phyloP scores from a whole-genome alignment of 2,888 invertebrate species.

The Epistrophe eligans region DNA sequence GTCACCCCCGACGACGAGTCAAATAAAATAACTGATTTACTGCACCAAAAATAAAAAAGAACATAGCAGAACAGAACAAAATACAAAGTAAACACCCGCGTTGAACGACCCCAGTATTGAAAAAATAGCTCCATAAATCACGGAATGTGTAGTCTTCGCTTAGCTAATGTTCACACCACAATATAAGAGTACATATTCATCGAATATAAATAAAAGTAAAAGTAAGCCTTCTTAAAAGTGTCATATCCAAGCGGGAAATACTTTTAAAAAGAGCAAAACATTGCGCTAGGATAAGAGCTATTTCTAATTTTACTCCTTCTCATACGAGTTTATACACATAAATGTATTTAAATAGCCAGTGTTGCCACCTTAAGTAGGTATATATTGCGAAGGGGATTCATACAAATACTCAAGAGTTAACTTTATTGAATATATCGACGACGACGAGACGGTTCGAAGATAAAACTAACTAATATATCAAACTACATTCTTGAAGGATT shows the following conservation, averaged over 20 bases:
- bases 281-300: slow-evolving; percentile 43
- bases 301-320: slow-evolving; percentile 50
- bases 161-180: slow-evolving; percentile 37
- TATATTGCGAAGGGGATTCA: background rate
- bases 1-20: slow-evolving; percentile 41
- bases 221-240: slow-evolving; percentile 26
- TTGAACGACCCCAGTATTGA: slow-evolving; percentile 44
- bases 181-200: background rate
- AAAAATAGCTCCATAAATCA: slow-evolving; percentile 62
- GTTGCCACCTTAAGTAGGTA: background rate
- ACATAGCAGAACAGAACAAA: background rate
- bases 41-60: slow-evolving; percentile 36
- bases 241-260: slow-evolving; percentile 32
- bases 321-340: background rate
- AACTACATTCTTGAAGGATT: too few relatives aligned
- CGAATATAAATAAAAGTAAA: background rate
- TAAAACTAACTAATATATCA: too few relatives aligned
- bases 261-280: slow-evolving; percentile 34
- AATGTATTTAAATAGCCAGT: background rate
- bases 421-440: too few relatives aligned
- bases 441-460: too few relatives aligned
- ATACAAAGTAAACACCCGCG: slow-evolving; percentile 55
- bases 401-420: background rate
- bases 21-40: slow-evolving; percentile 63
- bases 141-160: slow-evolving; percentile 26